Conservation (phyloP, 2,797 vertebrate genomes). For the Parambassis ranga region DNA sequence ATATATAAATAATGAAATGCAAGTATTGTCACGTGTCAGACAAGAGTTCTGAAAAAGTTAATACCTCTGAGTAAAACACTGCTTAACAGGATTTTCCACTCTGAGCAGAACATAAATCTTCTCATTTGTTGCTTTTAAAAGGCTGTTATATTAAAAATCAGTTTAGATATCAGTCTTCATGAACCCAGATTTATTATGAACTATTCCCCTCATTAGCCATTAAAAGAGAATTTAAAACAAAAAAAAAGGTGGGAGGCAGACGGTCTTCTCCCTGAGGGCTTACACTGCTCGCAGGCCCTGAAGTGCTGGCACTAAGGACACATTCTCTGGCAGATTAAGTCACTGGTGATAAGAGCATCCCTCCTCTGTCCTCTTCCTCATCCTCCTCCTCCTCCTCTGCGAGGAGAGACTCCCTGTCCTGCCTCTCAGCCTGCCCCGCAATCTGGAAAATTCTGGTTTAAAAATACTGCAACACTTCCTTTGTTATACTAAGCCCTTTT, state of each 20-base stretch:
- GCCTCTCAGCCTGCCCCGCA: slow-evolving; percentile 22
- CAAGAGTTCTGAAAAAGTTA: not conserved
- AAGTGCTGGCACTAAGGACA: slow-evolving; percentile 22
- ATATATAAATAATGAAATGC: not conserved
- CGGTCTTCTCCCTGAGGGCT: not conserved
- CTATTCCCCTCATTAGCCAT: not conserved
- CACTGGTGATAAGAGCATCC: slow-evolving; percentile 35
- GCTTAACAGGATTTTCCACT: too few species aligned
- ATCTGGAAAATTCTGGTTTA: slow-evolving; percentile 60
- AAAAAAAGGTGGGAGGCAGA: not conserved
- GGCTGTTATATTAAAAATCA: not conserved
- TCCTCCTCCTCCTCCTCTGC: slow-evolving; percentile 22
- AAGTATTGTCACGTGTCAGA: too few species aligned
- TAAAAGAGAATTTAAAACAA: not conserved
- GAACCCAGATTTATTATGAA: not conserved
- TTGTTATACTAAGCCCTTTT: slow-evolving; percentile 70
- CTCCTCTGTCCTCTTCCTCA: slow-evolving; percentile 27
- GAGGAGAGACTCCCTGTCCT: slow-evolving; percentile 4
- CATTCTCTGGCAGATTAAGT: slow-evolving; percentile 45
- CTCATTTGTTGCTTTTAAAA: too few species aligned
- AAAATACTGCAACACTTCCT: slow-evolving; percentile 68
- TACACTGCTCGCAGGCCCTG: slow-evolving; percentile 8
- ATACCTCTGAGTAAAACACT: too few species aligned
- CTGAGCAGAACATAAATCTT: too few species aligned
- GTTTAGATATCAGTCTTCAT: not conserved